A percentile compares a stretch with the other conserved stretches of the same genome.
phyloP scores from a whole-genome alignment of 2,888 invertebrate genomes.

The Tuta absoluta region DNA sequence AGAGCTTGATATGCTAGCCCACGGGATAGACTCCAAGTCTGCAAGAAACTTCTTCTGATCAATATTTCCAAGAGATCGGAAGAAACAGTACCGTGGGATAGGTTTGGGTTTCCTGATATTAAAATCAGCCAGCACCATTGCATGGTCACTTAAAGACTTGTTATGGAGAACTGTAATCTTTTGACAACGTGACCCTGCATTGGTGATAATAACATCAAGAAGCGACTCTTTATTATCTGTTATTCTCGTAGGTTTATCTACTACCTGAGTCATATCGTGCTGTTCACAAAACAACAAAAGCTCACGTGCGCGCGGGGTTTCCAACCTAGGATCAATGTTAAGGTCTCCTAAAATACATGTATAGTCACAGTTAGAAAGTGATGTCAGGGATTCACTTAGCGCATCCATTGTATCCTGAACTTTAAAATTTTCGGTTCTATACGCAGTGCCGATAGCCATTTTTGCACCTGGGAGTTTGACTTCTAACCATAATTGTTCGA shows the following conservation, averaged over 20 bases:
- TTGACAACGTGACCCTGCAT: conserved; percentile 14
- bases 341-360: conserved; percentile 30
- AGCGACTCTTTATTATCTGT: conserved; percentile 27
- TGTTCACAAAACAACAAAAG: conserved; percentile 22
- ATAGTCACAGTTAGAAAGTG: conserved; percentile 28
- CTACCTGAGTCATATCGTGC: conserved; percentile 30
- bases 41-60: too few relatives aligned
- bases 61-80: too few relatives aligned
- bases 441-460: conserved; percentile 36
- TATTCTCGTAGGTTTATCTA: conserved; percentile 31
- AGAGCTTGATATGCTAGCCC: too few relatives aligned
- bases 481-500: conserved; percentile 40
- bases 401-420: conserved; percentile 30
- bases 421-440: conserved; percentile 33
- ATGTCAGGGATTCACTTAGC: conserved; percentile 32
- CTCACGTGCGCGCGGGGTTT: conserved; percentile 20
- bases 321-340: conserved; percentile 29
- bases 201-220: conserved; percentile 31
- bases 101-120: conserved; percentile 24
- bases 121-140: conserved; percentile 25
- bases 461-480: conserved; percentile 30
- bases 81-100: too few relatives aligned
- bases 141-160: conserved; percentile 26
- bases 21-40: too few relatives aligned
- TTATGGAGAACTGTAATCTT: conserved; percentile 26